Base-by-base conservation (phyloP, 2,888 invertebrate genomes). In the Nudaria mundana region DNA sequence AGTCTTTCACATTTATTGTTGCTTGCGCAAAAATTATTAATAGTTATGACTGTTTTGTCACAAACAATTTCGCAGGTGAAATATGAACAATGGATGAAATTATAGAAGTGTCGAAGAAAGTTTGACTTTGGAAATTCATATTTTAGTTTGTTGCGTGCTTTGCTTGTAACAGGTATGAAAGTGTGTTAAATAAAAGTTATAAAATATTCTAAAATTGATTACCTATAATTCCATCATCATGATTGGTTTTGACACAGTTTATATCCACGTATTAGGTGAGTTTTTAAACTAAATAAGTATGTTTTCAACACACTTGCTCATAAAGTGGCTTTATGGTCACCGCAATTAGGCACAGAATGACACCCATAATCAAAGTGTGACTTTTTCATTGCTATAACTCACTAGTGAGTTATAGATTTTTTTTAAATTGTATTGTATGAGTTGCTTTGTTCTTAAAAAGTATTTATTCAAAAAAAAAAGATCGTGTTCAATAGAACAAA, bases 1-100 rank as follows among this genome's bases (percentile, higher is more conserved):
- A 87, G 86, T 79, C 83, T 87, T 87, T 88, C 85, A 60, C 73
- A 61, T 41, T 63, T 20, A n/a, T 81, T 79, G 81, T 84, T 67
- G 52, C 50, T 74, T 69, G 72, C 66, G 70, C 76, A 81, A 80
- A 72, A 69, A 51, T 60, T 44, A 52, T 47, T 44, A 37, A 52
- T 54, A 57, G 45, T 60, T 58, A 56, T 57, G 48, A 63, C 51
- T 62, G 52, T 45, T 54, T 52, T 54, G 59, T 56, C 54, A 59
- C 48, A 40, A 40, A 33, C 52, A 62, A 57, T 58, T 47, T 52
- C 39, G 50, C 54, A 55, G 53, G 49, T 48, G 48, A 53, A 34
- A 29, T 31, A 40, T 39, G 35, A 30, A 48, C 42, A 56, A 47
- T 42, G 16, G n/a, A 33, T 31, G 42, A 48, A 51, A 58, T 58